phyloP scores from a whole-genome alignment of 2,113 vertebrate species.

The Pachycephala philippinensis region DNA sequence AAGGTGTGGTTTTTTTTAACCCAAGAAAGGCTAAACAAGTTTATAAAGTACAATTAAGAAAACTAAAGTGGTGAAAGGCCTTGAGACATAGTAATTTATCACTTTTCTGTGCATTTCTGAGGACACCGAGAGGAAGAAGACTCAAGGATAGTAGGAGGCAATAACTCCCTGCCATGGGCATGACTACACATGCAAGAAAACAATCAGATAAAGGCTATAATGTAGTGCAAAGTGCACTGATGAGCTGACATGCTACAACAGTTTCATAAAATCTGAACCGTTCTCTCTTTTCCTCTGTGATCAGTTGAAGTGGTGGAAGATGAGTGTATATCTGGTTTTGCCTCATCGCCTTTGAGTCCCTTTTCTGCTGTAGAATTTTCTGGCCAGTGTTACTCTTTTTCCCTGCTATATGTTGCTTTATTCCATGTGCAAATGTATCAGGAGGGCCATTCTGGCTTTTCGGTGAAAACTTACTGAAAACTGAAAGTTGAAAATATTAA shows the following conservation, averaged over 20 bases:
- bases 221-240: neutral
- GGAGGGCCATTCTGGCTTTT: neutral
- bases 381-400: neutral
- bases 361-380: neutral
- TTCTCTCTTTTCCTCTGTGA: neutral
- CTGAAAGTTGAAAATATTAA: neutral
- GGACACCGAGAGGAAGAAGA: neutral
- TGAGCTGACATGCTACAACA: neutral
- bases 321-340: neutral
- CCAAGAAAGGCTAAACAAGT: neutral
- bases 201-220: neutral
- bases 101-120: neutral
- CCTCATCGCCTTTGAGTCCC: neutral
- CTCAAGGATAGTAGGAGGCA: neutral
- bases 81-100: neutral
- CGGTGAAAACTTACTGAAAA: neutral
- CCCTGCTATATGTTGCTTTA: neutral
- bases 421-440: neutral
- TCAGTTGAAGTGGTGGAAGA: neutral
- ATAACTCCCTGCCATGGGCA: neutral
- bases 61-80: neutral
- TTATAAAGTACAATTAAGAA: neutral
- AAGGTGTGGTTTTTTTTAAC: rapidly evolving
- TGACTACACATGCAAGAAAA: neutral
- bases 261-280: neutral